Conservation (phyloP, 2,888 invertebrate species). For the Oscheius sp. region DNA sequence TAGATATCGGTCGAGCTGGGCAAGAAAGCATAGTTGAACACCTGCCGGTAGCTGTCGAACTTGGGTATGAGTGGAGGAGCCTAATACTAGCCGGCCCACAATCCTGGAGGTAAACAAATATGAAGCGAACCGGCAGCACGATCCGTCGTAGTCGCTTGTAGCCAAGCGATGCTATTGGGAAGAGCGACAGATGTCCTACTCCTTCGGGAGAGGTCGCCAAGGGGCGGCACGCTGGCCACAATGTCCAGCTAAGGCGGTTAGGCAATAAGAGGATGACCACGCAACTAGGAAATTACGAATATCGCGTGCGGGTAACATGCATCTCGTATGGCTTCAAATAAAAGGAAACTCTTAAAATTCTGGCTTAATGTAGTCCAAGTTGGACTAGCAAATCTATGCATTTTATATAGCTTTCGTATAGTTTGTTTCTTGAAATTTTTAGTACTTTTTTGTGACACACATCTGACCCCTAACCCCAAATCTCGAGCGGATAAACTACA, state of each 20-base stretch:
- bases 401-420: too few relatives aligned
- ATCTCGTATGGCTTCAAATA: conserved; percentile 15
- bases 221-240: conserved; percentile 21
- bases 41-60: conserved; percentile 12
- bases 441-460: not conserved
- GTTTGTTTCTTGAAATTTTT: not conserved
- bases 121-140: conserved; percentile 24
- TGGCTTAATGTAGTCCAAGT: too few relatives aligned
- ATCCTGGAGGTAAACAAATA: conserved; percentile 29
- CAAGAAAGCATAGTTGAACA: conserved; percentile 14
- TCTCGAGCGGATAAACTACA: conserved; percentile 17
- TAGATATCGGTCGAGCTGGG: conserved; percentile 12
- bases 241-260: conserved; percentile 31
- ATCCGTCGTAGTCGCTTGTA: conserved; percentile 9
- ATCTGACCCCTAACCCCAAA: too few relatives aligned
- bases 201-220: not conserved
- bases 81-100: conserved; percentile 13
- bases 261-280: conserved; percentile 33
- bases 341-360: not conserved
- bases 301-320: conserved; percentile 25
- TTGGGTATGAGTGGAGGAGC: conserved; percentile 20
- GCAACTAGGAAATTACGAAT: conserved; percentile 26
- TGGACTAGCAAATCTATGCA: not conserved
- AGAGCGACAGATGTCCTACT: not conserved
- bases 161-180: not conserved